phyloP scores from a whole-genome alignment of 37 sponge, comb jelly and placozoan species.

The Axinella damicornis region DNA sequence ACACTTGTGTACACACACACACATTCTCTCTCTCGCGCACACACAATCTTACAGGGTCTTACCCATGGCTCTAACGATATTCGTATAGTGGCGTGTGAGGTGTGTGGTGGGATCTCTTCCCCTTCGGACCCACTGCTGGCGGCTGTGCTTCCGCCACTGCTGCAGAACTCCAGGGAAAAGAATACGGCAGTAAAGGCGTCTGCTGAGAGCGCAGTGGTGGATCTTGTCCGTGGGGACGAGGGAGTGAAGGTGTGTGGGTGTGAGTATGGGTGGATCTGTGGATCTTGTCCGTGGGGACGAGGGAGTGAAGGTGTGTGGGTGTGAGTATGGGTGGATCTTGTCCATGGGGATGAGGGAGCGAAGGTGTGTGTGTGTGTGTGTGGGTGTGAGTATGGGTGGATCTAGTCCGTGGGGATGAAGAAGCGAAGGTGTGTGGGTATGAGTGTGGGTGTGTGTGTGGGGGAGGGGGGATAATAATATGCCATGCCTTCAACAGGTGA shows the following conservation, averaged over 20 bases:
- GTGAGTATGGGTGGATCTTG: too few species aligned
- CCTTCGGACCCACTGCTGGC: conserved; percentile 33
- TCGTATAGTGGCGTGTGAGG: conserved; percentile 60
- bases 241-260: conserved; percentile 3
- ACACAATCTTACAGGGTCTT: conserved; percentile 29
- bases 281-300: too few species aligned
- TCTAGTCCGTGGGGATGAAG: background rate
- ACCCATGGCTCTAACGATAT: conserved; percentile 55
- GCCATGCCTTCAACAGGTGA: too few species aligned
- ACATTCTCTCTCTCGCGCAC: background rate
- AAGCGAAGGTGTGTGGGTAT: background rate
- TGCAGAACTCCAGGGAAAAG: conserved; percentile 56
- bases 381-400: too few species aligned
- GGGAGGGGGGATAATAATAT: background rate
- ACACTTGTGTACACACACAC: background rate
- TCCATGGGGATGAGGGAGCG: background rate
- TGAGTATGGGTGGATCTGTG: too few species aligned
- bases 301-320: conserved; percentile 2
- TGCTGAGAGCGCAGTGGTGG: conserved; percentile 48
- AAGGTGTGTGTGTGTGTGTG: conserved; percentile 7
- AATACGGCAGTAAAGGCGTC: conserved; percentile 71
- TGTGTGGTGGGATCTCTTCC: conserved; percentile 30
- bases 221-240: conserved; percentile 15
- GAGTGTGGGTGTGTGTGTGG: background rate
- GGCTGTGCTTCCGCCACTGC: conserved; percentile 37